Percentiles rank a stretch among this genome's conserved stretches.
Evolutionary conservation across 2,888 invertebrate genomes (phyloP).

Genomic region (Tipula confusa): DNA sequence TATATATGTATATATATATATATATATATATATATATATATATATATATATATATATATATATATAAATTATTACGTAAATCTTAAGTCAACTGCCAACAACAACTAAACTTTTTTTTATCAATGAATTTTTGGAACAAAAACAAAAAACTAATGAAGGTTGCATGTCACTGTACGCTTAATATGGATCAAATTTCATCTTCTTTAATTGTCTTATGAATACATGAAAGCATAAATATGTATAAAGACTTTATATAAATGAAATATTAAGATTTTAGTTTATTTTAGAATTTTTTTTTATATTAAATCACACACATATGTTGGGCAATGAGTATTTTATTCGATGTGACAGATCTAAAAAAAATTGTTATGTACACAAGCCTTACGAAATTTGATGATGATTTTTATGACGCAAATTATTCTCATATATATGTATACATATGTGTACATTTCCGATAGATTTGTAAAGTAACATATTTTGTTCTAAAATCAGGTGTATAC

Average conservation of each 20-base stretch:
- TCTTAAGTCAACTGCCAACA: background rate
- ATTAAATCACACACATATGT: background rate
- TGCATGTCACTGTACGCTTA: conserved; percentile 29
- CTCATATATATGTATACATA: background rate
- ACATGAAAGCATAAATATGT: background rate
- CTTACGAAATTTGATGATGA: background rate
- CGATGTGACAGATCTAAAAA: background rate
- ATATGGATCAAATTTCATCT: conserved; percentile 21
- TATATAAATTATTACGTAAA: background rate
- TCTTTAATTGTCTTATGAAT: background rate
- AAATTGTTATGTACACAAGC: too few relatives aligned
- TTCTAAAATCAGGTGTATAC: background rate
- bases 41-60: too few relatives aligned
- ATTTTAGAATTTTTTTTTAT: background rate
- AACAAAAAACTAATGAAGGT: conserved; percentile 27
- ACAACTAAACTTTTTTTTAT: background rate
- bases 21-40: too few relatives aligned
- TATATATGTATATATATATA: too few relatives aligned
- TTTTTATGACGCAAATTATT: background rate
- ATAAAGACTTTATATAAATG: too few relatives aligned
- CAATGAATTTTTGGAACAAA: background rate
- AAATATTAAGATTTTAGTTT: conserved; percentile 15
- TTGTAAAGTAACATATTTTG: background rate
- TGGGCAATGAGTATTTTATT: background rate
- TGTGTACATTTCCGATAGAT: too few relatives aligned